A percentile compares a stretch with the other conserved stretches of the same genome.
Conservation (phyloP, 1,140 invertebrate species). For the Drosophila subobscura region DNA sequence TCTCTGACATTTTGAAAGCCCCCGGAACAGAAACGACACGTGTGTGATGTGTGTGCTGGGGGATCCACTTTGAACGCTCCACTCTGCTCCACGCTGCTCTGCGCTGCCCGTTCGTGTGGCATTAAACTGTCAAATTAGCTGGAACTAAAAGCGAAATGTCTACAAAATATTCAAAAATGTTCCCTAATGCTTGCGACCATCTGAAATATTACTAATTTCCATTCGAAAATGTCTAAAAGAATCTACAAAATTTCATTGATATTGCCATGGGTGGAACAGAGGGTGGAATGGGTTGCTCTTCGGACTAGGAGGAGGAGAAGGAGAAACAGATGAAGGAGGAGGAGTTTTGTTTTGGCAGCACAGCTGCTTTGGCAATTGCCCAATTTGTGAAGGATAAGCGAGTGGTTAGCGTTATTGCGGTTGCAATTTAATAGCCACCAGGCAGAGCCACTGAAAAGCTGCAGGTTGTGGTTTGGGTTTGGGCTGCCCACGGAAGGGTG, state of each 20-base stretch:
- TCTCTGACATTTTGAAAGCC: slow-evolving; percentile 74
- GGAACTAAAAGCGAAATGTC: slow-evolving; percentile 58
- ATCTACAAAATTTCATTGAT: slow-evolving; percentile 43
- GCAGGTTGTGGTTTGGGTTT: slow-evolving; percentile 25
- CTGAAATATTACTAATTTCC: slow-evolving; percentile 67
- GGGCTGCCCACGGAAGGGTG: slow-evolving; percentile 16
- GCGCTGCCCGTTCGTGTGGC: slow-evolving; percentile 38
- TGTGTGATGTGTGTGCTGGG: slow-evolving; percentile 51
- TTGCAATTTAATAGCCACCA: slow-evolving; percentile 55
- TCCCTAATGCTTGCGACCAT: slow-evolving; percentile 30
- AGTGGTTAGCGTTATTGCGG: slow-evolving; percentile 47
- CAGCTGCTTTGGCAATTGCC: slow-evolving; percentile 49
- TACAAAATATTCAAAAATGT: slow-evolving; percentile 48
- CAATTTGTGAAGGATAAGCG: slow-evolving; percentile 48
- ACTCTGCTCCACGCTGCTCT: slow-evolving; percentile 21
- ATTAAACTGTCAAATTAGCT: slow-evolving; percentile 79
- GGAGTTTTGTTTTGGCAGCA: slow-evolving; percentile 22
- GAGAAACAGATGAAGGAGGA: not conserved
- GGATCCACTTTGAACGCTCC: slow-evolving; percentile 35
- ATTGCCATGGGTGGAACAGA: not conserved
- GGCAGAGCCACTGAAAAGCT: slow-evolving; percentile 29
- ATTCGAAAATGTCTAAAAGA: slow-evolving; percentile 35
- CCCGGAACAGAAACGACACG: slow-evolving; percentile 42
- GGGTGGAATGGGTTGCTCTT: slow-evolving; percentile 1
- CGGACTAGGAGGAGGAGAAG: not conserved